phyloP scores from a whole-genome alignment of 2,888 invertebrate species.

The Tetragnatha montana region DNA sequence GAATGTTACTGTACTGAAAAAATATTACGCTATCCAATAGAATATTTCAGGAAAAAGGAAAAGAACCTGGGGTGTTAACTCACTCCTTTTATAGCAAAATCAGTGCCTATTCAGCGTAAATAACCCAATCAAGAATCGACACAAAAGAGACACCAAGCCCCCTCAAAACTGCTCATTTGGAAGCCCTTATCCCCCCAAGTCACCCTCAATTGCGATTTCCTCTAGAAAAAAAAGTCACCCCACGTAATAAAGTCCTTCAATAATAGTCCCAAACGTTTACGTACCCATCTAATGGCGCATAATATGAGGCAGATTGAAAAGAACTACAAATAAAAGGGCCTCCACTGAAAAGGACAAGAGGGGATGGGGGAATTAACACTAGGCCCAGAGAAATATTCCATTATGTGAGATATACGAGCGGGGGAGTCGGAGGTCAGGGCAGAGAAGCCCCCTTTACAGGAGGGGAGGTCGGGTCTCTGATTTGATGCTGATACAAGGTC shows the following conservation, averaged over 20 bases:
- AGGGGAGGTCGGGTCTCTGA: not conserved
- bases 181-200: too few species aligned
- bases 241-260: not conserved
- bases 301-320: not conserved
- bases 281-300: not conserved
- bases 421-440: slow-evolving; percentile 13
- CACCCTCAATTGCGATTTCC: too few species aligned
- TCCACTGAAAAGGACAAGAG: slow-evolving; percentile 4
- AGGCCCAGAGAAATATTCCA: slow-evolving; percentile 14
- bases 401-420: slow-evolving; percentile 19
- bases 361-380: not conserved
- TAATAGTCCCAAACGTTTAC: not conserved
- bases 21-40: too few species aligned
- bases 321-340: not conserved
- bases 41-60: too few species aligned
- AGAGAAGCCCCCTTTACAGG: not conserved
- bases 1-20: too few species aligned
- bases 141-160: too few species aligned
- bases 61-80: too few species aligned
- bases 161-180: too few species aligned
- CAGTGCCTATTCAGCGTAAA: too few species aligned
- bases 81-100: not conserved
- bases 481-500: not conserved
- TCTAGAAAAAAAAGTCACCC: not conserved
- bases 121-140: too few species aligned